Evolutionary conservation across 2,113 vertebrate genomes (phyloP), one percentile per base, ranked within the genome.

Genomic region (Cromileptes altivelis): DNA sequence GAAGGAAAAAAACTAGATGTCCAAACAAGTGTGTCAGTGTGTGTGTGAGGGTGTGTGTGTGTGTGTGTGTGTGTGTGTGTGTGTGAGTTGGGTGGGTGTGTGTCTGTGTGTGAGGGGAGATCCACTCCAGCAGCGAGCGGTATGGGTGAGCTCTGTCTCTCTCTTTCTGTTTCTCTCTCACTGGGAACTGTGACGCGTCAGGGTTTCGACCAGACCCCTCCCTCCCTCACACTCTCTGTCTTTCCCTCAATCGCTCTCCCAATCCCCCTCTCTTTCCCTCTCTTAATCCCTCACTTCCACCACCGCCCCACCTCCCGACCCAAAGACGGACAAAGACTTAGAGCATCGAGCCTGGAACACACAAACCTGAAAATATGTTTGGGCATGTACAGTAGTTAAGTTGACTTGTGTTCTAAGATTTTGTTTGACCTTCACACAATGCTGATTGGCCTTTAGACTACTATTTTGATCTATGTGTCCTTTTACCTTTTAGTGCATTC

Each of bases 191-290:
- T 92, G 92, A 93, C 86, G 88, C 37, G 86, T 77, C 85, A 86
- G 87, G 76, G 80, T 89, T 93, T 84, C 78, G 47, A 88, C 85
- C 86, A 87, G 88, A 91, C 85, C 89, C 79, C 89, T 92, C 89
- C 88, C 86, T 89, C 83, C 80, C 82, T 81, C 84, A 63, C 56
- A 53, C 75, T 81, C 75, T 73, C 83, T 64, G 52, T 79, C 75
- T 86, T 58, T 73, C 83, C 45, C 84, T 90, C 79, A 74, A 87
- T 85, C 71, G 63, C 72, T 88, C 75, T 74, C 76, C 57, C 78
- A 80, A 78, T 85, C 78, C 62, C 71, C 71, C 72, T 75, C 82
- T 75, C 78, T 45, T 70, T 78, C 67, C 71, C 60, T 79, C 62
- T 62, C 75, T 80, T 70, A 78, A 78, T 78, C 78, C 70, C 52